Percentiles rank a stretch among this genome's conserved stretches.
phyloP scores from a whole-genome alignment of 1,140 invertebrate species.

The Coelopa frigida region DNA sequence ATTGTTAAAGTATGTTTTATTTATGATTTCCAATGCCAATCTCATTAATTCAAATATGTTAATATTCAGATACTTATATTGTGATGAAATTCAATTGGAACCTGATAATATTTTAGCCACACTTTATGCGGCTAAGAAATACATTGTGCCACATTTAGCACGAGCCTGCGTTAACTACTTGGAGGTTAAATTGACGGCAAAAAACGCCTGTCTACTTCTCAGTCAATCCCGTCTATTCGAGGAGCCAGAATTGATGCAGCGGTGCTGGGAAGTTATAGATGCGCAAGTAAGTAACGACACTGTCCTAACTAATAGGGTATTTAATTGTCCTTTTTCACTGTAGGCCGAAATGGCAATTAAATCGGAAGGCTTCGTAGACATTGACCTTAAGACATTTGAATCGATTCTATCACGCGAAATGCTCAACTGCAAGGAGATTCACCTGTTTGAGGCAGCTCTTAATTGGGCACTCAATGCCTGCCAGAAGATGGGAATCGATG shows the following conservation, averaged over 20 bases:
- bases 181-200: slow-evolving; percentile 83
- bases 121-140: slow-evolving; percentile 87
- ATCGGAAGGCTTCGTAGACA: slow-evolving; percentile 89
- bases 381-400: slow-evolving; percentile 81
- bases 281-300: slow-evolving; percentile 58
- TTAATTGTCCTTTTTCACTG: neutral
- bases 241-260: slow-evolving; percentile 85
- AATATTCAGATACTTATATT: slow-evolving; percentile 90
- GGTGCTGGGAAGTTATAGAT: slow-evolving; percentile 93
- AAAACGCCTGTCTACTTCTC: slow-evolving; percentile 84
- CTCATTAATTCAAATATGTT: too few species aligned
- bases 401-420: slow-evolving; percentile 82
- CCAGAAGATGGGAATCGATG: slow-evolving; percentile 66
- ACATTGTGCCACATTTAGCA: slow-evolving; percentile 85
- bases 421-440: slow-evolving; percentile 84
- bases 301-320: neutral
- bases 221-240: slow-evolving; percentile 87
- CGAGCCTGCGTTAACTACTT: slow-evolving; percentile 85
- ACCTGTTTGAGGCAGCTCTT: slow-evolving; percentile 81
- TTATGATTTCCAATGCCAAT: neutral
- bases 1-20: slow-evolving; percentile 64
- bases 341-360: slow-evolving; percentile 88
- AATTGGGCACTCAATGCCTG: slow-evolving; percentile 85
- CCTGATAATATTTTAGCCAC: slow-evolving; percentile 85
- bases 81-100: slow-evolving; percentile 89